Base-by-base conservation (phyloP, 35 echinoderm and acorn worm genomes). In the Apostichopus californicus region DNA sequence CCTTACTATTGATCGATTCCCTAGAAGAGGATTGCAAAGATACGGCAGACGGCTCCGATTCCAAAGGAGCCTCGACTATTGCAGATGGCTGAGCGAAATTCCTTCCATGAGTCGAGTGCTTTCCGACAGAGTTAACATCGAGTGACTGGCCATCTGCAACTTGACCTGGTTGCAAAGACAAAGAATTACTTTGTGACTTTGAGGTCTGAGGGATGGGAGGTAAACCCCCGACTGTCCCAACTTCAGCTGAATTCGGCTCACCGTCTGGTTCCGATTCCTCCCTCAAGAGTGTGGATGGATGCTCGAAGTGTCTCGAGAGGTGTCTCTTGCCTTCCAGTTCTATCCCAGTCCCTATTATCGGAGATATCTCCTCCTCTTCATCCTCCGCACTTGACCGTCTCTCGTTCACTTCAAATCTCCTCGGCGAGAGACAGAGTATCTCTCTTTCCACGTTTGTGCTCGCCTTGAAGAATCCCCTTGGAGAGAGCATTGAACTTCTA, bases 221-320 rank as follows among this genome's bases (percentile, higher is more conserved):
- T 18, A 85, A 60, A 58, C 14, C 57, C 8, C 55, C 81, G n/a
- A 57, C 81, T 21, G 56, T 23, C 54, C 14, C 5, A 0, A 85
- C 4, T 58, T 23, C 81, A 85, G 81, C 10, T 26, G 57, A 4
- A 55, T 85, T 85, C 20, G 81, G 81, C 57, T 85, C 81, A 0
- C 81, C 81, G 58, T 85, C 81, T 56, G 81, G 81, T 52, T 85
- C 81, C 6, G 81, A 85, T 58, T 85, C 81, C 57, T 85, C 81
- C 56, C 81, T 63, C 54, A 59, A 58, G 12, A 85, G 52, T 20
- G 55, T 59, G 57, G 81, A 23, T 1, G 55, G 81, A 59, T 85
- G 81, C 1, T 85, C 55, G 5, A 20, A 85, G 55, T 85, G 81
- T n/a, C 52, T 21, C 8, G 54, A 14, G 12, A 85, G 18, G 54